Evolutionary conservation across 2,888 invertebrate genomes (phyloP), one percentile per base, ranked within the genome.

Genomic region (Dasypolia templi): DNA sequence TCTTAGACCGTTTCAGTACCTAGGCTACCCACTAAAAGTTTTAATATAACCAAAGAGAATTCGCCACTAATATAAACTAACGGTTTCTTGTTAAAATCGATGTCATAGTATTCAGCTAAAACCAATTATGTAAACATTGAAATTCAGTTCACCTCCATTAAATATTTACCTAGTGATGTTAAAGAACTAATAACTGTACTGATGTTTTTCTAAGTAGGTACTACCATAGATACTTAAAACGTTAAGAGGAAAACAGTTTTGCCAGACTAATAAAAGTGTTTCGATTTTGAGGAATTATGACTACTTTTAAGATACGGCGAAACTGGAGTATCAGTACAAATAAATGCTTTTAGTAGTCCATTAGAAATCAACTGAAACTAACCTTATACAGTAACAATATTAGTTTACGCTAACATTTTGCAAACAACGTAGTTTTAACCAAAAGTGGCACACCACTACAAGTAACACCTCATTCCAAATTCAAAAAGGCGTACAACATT

Each of bases 21-120:
- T n/a, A n/a, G n/a, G n/a, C n/a, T n/a, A n/a, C n/a, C n/a, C n/a
- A n/a, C 7, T 67, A 66, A 66, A 22, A 68, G 35, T n/a, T 82
- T 77, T 65, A 72, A 68, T 81, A 80, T 72, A 35, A 61, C 32
- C 22, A 44, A 4, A 29, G 32, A 56, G 53, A 77, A 82, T 82
- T 77, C n/a, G 19, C 72, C n/a, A 53, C 6, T 3, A 69, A 62
- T 7, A 12, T 26, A 44, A 51, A 12, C 29, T 56, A 32, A 55
- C 39, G 3, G 29, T 44, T 77, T 72, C 78, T 14, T 14, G 59
- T 68, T 77, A 77, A 67, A 68, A 80, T 82, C 80, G 71, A 82
- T 81, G 58, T 35, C 65, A 66, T 14, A 58, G 75, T 69, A 82
- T 80, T 82, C 64, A 64, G 39, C 9, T 53, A 32, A 51, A 61